Percentiles rank a stretch among this genome's conserved stretches.
These are phyloP conservation scores for Ophioderma brevispina DNA, from an alignment of 35 echinoderm and acorn worm species.

Conservation along the genomic window DNA sequence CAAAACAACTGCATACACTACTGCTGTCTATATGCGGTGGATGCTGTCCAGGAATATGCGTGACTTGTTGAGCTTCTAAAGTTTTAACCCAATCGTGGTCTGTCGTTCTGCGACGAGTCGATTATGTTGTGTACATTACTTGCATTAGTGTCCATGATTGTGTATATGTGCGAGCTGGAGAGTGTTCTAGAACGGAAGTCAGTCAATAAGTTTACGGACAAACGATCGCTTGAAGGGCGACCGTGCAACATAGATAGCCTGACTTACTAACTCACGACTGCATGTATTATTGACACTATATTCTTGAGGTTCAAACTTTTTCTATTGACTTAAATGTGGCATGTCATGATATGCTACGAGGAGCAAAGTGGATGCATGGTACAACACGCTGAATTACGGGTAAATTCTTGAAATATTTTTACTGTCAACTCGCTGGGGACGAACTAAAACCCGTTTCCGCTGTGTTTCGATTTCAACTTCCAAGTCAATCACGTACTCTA, in stretches of 20 bases:
- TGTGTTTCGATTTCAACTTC: too few species aligned
- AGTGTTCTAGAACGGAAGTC: not conserved
- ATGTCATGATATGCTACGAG: not conserved
- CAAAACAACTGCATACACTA: not conserved
- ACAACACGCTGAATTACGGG: too few species aligned
- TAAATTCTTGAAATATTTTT: too few species aligned
- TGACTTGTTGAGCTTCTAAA: not conserved
- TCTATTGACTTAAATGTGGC: not conserved
- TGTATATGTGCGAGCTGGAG: not conserved
- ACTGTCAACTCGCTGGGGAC: too few species aligned
- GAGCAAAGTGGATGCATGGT: too few species aligned
- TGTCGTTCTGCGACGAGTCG: not conserved
- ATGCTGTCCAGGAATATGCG: not conserved
- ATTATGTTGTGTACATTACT: not conserved
- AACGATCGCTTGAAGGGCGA: not conserved
- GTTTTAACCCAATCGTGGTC: not conserved
- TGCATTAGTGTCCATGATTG: not conserved
- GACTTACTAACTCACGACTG: too few species aligned
- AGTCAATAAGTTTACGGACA: constrained; percentile 7
- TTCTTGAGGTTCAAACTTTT: not conserved
- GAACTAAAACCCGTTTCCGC: too few species aligned
- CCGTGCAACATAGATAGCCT: too few species aligned
- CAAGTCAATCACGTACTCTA: not conserved
- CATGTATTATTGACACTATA: not conserved
- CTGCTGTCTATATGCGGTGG: not conserved